Percentiles rank a stretch among this genome's conserved stretches.
Conservation (phyloP, 2,113 vertebrate genomes). For the Marcusenius ussheri region DNA sequence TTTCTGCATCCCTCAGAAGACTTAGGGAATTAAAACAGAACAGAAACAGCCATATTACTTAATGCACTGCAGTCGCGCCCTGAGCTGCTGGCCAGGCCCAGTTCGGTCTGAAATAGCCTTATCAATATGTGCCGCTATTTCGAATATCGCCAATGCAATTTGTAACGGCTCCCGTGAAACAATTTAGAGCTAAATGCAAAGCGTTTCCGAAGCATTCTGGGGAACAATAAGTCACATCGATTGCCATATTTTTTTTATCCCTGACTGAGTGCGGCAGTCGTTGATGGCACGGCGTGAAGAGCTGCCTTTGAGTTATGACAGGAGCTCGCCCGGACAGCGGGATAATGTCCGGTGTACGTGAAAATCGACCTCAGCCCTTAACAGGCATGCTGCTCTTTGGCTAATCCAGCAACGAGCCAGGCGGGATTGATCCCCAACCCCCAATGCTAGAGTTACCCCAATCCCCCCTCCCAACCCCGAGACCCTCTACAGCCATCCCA, state of each 20-base stretch:
- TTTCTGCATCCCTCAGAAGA: background rate
- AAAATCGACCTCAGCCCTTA: background rate
- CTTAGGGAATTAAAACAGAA: background rate
- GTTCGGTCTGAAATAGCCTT: background rate
- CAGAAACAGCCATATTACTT: background rate
- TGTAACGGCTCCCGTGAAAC: background rate
- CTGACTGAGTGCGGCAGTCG: background rate
- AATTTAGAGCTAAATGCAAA: background rate
- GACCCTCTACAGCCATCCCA: background rate
- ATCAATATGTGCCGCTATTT: background rate
- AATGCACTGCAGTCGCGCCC: background rate
- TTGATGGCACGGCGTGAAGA: background rate
- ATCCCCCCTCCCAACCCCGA: background rate
- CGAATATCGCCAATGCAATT: background rate
- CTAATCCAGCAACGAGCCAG: background rate
- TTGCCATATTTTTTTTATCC: background rate
- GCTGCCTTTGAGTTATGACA: background rate
- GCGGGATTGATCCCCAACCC: background rate
- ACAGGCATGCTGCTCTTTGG: background rate
- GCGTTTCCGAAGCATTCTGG: background rate
- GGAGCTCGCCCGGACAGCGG: background rate
- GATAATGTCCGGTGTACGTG: background rate
- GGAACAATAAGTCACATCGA: background rate
- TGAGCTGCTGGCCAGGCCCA: background rate
- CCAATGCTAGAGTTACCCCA: background rate